phyloP scores from a whole-genome alignment of 2,888 invertebrate genomes.

The Cyaniris semiargus region DNA sequence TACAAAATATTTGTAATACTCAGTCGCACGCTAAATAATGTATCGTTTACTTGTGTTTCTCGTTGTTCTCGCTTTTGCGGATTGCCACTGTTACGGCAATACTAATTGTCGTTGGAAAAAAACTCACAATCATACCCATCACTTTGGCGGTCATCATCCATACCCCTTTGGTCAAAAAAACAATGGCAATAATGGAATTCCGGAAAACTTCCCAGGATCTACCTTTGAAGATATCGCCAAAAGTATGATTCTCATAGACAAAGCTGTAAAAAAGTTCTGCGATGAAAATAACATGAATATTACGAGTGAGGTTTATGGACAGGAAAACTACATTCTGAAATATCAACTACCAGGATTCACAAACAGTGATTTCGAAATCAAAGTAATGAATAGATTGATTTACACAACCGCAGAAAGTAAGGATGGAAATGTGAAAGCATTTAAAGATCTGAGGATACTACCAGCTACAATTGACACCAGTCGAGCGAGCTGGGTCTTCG shows the following conservation, averaged over 20 bases:
- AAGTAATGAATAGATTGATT: background rate
- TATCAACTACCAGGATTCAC: conserved; percentile 2
- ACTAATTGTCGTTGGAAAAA: background rate
- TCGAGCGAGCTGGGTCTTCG: background rate
- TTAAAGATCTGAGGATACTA: background rate
- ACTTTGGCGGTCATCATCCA: background rate
- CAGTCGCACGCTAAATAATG: background rate
- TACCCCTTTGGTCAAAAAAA: background rate
- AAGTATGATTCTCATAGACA: background rate
- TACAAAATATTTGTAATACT: background rate
- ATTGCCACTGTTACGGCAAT: background rate
- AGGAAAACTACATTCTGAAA: background rate
- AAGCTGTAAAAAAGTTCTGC: conserved; percentile 2
- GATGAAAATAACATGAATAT: background rate
- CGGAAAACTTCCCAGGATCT: background rate
- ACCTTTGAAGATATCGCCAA: conserved; percentile 1
- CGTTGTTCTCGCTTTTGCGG: background rate
- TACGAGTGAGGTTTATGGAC: background rate
- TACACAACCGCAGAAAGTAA: background rate
- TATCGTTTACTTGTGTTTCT: conserved; percentile 7
- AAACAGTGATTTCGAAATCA: background rate
- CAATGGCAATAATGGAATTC: background rate
- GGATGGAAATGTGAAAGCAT: background rate
- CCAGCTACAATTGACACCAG: background rate
- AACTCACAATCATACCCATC: background rate